Evolutionary conservation across 2,888 invertebrate species (phyloP), one percentile per base, ranked within the genome.

Genomic region (Linyphia triangularis): DNA sequence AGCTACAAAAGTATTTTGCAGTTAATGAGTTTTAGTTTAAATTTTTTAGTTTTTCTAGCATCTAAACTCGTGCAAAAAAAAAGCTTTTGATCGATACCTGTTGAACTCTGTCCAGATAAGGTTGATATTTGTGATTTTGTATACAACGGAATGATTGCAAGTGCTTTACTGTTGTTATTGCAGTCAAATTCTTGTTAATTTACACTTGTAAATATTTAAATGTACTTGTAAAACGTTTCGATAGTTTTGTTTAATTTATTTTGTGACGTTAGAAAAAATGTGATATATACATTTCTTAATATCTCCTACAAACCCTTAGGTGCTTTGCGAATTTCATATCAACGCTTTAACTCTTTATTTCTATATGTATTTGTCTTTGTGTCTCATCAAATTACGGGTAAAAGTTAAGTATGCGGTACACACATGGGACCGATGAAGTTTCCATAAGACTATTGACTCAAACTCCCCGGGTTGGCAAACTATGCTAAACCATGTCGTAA

Each of bases 221-320:
- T 77, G 59, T 61, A 19, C 19, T 10, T 57, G 63, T 37, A 26
- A 63, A 19, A 63, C 26, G 43, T 70, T 70, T 28, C n/a, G 10
- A 77, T 61, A 59, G 22, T 63, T 73, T 61, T 77, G 61, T 77
- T 30, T 63, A 16, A 24, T 40, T 77, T 40, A 61, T 63, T 77
- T 22, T 37, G n/a, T 63, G 37, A 37, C 24, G 26, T 63, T 70
- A 63, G 77, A 19, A 33, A 67, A 61, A 40, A 63, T 77, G 77
- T 77, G 77, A 77, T 77, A 77, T 77, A 63, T 77, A 77, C 77
- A 61, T 61, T 77, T 77, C 77, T 61, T 37, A 61, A 26, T 37
- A 33, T 77, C 37, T 77, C 63, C 24, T 22, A 28, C 51, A 30
- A 26, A 63, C 26, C 30, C 30, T n/a, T 77, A 77, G 77, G 63